phyloP scores from a whole-genome alignment of 2,797 vertebrate species.

The Molossus alvarezi region DNA sequence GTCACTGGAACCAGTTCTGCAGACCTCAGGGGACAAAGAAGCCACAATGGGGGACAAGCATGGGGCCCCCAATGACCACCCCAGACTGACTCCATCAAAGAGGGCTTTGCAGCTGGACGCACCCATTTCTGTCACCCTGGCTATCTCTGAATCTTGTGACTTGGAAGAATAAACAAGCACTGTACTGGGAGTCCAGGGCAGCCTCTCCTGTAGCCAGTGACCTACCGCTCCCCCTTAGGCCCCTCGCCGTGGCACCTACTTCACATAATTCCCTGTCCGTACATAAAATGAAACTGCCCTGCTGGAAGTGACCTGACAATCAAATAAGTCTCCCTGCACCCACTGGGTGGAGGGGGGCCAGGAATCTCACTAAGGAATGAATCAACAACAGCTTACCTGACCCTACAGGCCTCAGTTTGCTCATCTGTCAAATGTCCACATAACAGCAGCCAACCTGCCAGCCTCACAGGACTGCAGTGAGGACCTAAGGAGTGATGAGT shows the following conservation, averaged over 20 bases:
- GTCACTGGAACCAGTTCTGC: background rate
- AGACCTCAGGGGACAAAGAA: background rate
- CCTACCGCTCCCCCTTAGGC: background rate
- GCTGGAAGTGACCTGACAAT: background rate
- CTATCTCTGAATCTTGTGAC: background rate
- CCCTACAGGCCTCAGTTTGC: background rate
- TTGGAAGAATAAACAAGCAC: rapidly evolving
- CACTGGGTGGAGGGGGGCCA: rapidly evolving
- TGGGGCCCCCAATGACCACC: background rate
- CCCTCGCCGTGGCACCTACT: background rate
- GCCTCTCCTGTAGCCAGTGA: background rate
- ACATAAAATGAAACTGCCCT: background rate
- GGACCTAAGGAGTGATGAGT: background rate
- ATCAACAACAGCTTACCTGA: background rate
- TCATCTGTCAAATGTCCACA: background rate
- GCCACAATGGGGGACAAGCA: rapidly evolving
- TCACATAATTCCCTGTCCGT: background rate
- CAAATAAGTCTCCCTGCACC: background rate
- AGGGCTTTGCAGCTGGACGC: rapidly evolving
- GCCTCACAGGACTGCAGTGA: background rate
- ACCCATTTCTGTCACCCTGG: background rate
- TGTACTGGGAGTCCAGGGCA: background rate
- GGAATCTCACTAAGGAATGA: background rate
- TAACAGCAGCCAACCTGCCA: background rate
- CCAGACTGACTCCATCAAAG: background rate